These are phyloP conservation scores for Nipponia nippon DNA, from an alignment of 2,113 vertebrate genomes.

Conservation along the genomic window DNA sequence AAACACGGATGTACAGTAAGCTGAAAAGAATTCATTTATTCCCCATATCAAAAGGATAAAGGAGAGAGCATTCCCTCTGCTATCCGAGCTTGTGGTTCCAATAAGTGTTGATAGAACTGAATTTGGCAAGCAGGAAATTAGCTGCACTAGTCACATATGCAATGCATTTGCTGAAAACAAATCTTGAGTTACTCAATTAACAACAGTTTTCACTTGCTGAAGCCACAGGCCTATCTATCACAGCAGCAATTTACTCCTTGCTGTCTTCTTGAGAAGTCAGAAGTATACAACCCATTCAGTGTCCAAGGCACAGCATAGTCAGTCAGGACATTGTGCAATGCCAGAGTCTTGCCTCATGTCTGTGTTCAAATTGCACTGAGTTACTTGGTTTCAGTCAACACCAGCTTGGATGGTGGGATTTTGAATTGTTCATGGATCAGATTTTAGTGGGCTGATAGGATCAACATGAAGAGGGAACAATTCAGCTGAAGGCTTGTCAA, in stretches of 20 bases:
- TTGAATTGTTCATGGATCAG: background rate
- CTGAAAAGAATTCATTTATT: slow-evolving; percentile 52
- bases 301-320: background rate
- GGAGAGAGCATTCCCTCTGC: slow-evolving; percentile 1
- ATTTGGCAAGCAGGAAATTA: slow-evolving; percentile 57
- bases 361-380: background rate
- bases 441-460: slow-evolving; percentile 15
- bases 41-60: slow-evolving; percentile 50
- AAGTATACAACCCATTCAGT: background rate
- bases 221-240: background rate
- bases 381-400: background rate
- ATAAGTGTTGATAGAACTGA: slow-evolving; percentile 40
- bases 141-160: slow-evolving; percentile 35
- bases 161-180: slow-evolving; percentile 55
- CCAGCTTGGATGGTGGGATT: background rate
- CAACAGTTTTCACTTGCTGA: slow-evolving; percentile 23
- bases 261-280: background rate
- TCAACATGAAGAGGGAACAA: slow-evolving; percentile 6
- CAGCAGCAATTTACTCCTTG: background rate
- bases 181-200: slow-evolving; percentile 23
- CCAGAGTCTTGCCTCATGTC: slow-evolving; percentile 8
- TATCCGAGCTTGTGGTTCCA: slow-evolving; percentile 14
- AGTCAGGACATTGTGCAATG: slow-evolving; percentile 5
- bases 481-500: slow-evolving; percentile 1
- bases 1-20: slow-evolving; percentile 59